A percentile compares a stretch with the other conserved stretches of the same genome.
phyloP scores from a whole-genome alignment of 2,888 invertebrate species.

The Euplexia lucipara region DNA sequence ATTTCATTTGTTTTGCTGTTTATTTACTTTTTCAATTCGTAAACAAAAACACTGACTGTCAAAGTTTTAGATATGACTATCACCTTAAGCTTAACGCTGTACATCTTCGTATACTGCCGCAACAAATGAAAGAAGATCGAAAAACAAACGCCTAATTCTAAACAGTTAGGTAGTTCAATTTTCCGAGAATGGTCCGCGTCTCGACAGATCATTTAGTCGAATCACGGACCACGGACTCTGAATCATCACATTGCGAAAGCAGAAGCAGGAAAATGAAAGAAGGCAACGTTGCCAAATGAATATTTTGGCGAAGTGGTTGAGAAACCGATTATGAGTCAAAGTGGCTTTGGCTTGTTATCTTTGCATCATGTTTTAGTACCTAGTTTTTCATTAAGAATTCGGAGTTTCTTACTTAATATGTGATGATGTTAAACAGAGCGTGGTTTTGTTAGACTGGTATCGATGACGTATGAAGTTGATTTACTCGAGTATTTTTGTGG shows the following conservation, averaged over 20 bases:
- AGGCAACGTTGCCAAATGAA: conserved; percentile 64
- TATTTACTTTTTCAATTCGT: too few species aligned
- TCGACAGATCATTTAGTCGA: conserved; percentile 48
- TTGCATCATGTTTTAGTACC: conserved; percentile 20
- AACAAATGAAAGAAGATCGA: conserved; percentile 13
- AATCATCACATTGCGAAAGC: conserved; percentile 84
- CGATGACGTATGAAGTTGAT: not conserved
- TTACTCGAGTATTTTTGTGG: not conserved
- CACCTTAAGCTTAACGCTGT: too few species aligned
- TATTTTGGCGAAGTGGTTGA: conserved; percentile 69
- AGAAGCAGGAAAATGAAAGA: conserved; percentile 79
- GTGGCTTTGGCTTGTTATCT: conserved; percentile 27
- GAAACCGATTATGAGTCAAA: conserved; percentile 74
- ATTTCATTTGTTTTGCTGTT: too few species aligned
- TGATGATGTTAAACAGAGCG: not conserved
- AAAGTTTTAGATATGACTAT: too few species aligned
- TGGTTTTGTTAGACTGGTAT: not conserved
- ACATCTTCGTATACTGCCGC: too few species aligned
- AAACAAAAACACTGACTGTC: too few species aligned
- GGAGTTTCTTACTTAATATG: not conserved
- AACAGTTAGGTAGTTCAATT: conserved; percentile 22
- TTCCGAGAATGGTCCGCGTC: conserved; percentile 56
- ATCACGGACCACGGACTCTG: conserved; percentile 66
- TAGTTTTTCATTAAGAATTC: not conserved
- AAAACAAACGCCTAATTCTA: not conserved